These are phyloP conservation scores for Sylvilagus floridanus DNA, from an alignment of 2,797 vertebrate genomes.

Conservation along the genomic window DNA sequence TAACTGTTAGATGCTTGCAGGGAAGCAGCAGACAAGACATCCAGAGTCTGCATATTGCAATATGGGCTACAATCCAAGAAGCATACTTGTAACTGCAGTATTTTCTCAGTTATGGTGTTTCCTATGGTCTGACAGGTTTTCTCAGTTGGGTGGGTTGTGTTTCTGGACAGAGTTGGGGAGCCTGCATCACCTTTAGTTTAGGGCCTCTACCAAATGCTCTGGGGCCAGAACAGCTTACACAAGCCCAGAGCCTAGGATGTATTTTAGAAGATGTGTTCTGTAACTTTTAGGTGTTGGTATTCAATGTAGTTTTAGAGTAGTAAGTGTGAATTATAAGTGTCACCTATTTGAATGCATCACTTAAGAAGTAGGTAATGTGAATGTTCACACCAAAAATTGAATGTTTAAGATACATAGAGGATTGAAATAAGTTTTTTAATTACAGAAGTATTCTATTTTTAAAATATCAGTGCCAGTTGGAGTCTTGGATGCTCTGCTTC, in stretches of 20 bases:
- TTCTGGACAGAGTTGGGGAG: no score
- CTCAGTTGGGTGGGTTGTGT: no score
- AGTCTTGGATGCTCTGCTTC: no score
- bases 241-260: background rate
- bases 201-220: no score
- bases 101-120: background rate
- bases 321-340: constrained; percentile 10
- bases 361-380: constrained; percentile 10
- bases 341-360: background rate
- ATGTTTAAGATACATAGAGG: background rate
- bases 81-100: no score
- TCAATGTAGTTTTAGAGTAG: constrained; percentile 30
- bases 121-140: no score
- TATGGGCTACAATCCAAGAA: no score
- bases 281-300: background rate
- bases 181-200: no score
- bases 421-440: background rate
- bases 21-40: no score
- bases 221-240: no score
- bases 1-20: no score
- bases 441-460: background rate
- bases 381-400: background rate
- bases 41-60: no score
- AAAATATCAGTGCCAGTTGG: background rate
- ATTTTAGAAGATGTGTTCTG: background rate